Evolutionary conservation across 2,113 vertebrate genomes (phyloP).

Genomic region (Thinocorus orbignyianus): DNA sequence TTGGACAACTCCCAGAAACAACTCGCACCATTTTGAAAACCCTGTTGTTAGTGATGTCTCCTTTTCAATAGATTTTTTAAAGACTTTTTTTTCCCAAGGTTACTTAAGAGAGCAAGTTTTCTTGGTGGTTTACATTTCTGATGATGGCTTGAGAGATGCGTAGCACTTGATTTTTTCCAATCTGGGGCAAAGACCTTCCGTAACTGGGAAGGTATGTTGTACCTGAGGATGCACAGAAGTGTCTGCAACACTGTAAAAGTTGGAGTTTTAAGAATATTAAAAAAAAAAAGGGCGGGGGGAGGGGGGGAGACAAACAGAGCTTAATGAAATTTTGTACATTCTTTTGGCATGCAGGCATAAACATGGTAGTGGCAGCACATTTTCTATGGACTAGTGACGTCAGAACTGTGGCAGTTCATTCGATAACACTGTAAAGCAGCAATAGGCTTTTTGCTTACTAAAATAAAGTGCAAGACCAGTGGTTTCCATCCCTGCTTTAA

Average conservation of each 20-base stretch:
- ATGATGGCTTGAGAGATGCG: neutral
- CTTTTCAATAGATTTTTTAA: neutral
- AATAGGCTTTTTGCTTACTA: slow-evolving; percentile 52
- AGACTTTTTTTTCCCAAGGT: neutral
- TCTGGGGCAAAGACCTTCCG: neutral
- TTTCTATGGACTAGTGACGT: slow-evolving; percentile 45
- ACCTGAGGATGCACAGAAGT: neutral
- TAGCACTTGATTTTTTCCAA: neutral
- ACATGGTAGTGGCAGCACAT: slow-evolving; percentile 15
- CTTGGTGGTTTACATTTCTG: neutral
- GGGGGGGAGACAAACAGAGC: neutral
- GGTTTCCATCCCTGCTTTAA: slow-evolving; percentile 55
- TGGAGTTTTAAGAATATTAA: neutral
- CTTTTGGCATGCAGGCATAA: slow-evolving; percentile 22
- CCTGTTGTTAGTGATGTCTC: neutral
- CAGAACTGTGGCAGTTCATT: slow-evolving; percentile 24
- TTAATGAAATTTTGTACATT: slow-evolving; percentile 27
- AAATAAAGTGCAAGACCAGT: slow-evolving; percentile 47
- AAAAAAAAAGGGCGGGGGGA: neutral
- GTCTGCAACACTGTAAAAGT: slow-evolving; percentile 12
- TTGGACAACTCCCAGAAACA: slow-evolving; percentile 33
- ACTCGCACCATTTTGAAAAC: neutral
- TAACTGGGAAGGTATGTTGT: neutral
- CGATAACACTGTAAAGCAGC: slow-evolving; percentile 26
- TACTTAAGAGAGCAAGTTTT: neutral